Percentiles rank a stretch among this genome's conserved stretches.
These are phyloP conservation scores for Cephalotes varians DNA, from an alignment of 2,888 invertebrate species.

Conservation along the genomic window DNA sequence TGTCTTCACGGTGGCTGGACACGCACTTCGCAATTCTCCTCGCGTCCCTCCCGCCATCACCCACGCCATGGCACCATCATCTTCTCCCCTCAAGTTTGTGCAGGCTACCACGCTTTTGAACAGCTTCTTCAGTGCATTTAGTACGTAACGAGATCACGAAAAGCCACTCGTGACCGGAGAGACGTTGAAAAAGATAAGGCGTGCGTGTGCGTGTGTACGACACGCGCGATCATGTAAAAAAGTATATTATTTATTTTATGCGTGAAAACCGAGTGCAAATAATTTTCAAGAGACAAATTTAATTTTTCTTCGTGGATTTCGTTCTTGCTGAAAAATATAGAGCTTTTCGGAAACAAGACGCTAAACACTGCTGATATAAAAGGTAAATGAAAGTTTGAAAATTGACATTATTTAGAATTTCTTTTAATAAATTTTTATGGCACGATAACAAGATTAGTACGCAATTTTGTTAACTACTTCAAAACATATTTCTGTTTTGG, in stretches of 20 bases:
- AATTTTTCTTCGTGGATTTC: not conserved
- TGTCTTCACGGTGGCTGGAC: conserved; percentile 84
- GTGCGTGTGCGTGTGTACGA: not conserved
- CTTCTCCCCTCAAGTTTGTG: conserved; percentile 75
- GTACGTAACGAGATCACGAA: conserved; percentile 73
- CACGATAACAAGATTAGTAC: not conserved
- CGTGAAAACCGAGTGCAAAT: not conserved
- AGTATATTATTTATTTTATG: not conserved
- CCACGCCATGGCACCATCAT: conserved; percentile 68
- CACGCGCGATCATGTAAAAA: not conserved
- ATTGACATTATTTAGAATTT: not conserved
- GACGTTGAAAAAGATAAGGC: not conserved
- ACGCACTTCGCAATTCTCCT: conserved; percentile 83
- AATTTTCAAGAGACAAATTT: not conserved
- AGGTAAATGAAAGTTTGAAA: conserved; percentile 6
- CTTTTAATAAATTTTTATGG: not conserved
- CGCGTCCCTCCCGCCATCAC: conserved; percentile 69
- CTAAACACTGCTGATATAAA: not conserved
- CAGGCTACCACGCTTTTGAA: conserved; percentile 69
- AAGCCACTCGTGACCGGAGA: not conserved
- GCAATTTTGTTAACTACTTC: not conserved
- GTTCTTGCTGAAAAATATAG: not conserved
- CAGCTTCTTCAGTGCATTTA: conserved; percentile 73
- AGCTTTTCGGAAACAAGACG: not conserved
- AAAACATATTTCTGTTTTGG: not conserved